Percentiles rank a stretch among this genome's conserved stretches.
phyloP scores from a whole-genome alignment of 1,140 invertebrate species.

The Tetramorium simillimum region DNA sequence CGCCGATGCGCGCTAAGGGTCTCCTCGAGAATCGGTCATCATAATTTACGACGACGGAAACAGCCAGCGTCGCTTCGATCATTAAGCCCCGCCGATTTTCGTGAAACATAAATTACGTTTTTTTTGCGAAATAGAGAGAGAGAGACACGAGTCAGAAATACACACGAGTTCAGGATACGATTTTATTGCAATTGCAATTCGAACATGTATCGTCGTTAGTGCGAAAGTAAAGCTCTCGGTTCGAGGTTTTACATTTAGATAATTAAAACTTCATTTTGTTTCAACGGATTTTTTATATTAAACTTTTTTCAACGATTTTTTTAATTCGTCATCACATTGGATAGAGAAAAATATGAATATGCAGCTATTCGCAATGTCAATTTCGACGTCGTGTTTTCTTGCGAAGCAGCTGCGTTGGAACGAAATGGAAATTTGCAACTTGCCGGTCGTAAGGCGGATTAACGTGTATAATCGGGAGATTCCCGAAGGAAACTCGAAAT shows the following conservation, averaged over 20 bases:
- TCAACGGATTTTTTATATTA: not conserved
- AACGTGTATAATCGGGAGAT: not conserved
- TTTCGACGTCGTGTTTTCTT: conserved; percentile 9
- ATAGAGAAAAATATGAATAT: too few species aligned
- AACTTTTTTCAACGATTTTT: not conserved
- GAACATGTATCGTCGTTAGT: not conserved
- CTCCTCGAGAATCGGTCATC: conserved; percentile 60
- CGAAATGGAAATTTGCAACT: conserved; percentile 40
- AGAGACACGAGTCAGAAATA: not conserved
- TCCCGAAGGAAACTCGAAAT: conserved; percentile 42
- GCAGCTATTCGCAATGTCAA: not conserved
- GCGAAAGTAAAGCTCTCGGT: not conserved
- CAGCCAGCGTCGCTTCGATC: conserved; percentile 28
- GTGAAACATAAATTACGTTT: conserved; percentile 6
- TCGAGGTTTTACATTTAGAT: not conserved
- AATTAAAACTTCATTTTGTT: conserved; percentile 9
- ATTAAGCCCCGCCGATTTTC: not conserved
- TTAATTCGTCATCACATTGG: too few species aligned
- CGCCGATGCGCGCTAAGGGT: conserved; percentile 43
- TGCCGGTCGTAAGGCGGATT: not conserved
- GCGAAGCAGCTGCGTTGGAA: not conserved
- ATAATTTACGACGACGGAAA: conserved; percentile 61
- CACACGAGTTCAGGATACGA: not conserved
- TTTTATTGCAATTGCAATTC: not conserved
- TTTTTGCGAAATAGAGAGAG: not conserved